Conservation (phyloP, 2,797 vertebrate species). For the Sus cebifrons region DNA sequence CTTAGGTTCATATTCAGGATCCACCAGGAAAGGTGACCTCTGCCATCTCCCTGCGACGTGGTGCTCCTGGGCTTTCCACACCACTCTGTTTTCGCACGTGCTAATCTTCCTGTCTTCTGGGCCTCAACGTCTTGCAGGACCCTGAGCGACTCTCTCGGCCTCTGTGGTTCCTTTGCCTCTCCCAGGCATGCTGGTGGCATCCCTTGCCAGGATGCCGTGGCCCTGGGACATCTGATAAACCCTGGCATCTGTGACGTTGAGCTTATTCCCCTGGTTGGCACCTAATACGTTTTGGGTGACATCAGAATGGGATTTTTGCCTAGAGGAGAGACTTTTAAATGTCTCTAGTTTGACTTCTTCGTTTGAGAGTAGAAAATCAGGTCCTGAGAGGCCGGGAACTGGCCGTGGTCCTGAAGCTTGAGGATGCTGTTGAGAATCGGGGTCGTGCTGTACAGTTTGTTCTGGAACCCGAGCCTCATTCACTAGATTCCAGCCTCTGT, state of each 20-base stretch:
- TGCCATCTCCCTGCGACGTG: fast-evolving
- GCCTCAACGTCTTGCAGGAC: no score
- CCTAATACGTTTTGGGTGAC: neutral
- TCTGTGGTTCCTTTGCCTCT: neutral
- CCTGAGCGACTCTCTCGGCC: no score
- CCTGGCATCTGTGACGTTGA: neutral
- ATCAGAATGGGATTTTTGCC: neutral
- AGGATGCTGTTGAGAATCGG: fast-evolving
- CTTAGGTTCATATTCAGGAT: no score
- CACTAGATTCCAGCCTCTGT: neutral
- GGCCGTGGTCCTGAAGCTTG: neutral
- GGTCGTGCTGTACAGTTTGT: fast-evolving
- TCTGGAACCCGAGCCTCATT: neutral
- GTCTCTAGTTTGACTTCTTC: neutral
- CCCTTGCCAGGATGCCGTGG: neutral
- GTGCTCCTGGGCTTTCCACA: neutral
- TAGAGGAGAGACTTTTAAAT: neutral
- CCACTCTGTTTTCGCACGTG: no score
- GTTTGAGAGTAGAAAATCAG: neutral
- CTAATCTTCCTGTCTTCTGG: neutral
- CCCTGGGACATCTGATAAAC: no score
- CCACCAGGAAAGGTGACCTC: neutral
- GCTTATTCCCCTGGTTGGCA: neutral
- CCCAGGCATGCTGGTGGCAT: neutral
- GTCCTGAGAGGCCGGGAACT: neutral